Conservation (phyloP, 2,113 vertebrate genomes). For the Monarcha castaneiventris region DNA sequence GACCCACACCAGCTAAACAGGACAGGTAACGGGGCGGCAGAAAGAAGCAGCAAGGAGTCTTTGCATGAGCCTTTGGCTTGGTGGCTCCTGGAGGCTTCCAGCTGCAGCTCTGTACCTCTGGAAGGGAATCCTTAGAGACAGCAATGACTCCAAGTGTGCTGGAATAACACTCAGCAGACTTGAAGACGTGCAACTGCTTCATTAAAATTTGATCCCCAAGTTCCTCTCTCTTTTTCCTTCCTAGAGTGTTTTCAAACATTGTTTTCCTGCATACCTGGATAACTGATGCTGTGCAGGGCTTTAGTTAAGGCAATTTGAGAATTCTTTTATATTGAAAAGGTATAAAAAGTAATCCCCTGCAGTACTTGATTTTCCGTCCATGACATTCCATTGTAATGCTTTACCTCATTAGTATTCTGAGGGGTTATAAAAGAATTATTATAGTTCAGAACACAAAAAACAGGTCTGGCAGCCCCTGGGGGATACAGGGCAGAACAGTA, state of each 20-base stretch:
- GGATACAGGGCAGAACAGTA: neutral
- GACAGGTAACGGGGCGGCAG: accelerated
- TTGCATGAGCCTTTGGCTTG: neutral
- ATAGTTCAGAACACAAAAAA: neutral
- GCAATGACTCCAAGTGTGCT: neutral
- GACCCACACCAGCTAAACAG: neutral
- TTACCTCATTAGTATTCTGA: slow-evolving; percentile 15
- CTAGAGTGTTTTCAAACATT: neutral
- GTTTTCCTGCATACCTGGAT: neutral
- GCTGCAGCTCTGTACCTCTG: neutral
- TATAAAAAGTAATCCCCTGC: slow-evolving; percentile 33
- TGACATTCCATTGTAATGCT: neutral
- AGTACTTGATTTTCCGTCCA: slow-evolving; percentile 27
- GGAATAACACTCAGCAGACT: neutral
- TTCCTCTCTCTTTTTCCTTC: neutral
- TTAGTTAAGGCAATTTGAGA: slow-evolving; percentile 46
- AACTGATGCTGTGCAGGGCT: neutral
- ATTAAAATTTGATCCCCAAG: neutral
- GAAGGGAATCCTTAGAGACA: neutral
- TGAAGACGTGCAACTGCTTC: neutral
- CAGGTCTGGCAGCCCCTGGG: neutral
- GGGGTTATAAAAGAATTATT: neutral
- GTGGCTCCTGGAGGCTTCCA: neutral
- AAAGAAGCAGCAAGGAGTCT: neutral
- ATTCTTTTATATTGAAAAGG: slow-evolving; percentile 34